Evolutionary conservation across 2,888 invertebrate genomes (phyloP).

Genomic region (Nomada goodeniana): DNA sequence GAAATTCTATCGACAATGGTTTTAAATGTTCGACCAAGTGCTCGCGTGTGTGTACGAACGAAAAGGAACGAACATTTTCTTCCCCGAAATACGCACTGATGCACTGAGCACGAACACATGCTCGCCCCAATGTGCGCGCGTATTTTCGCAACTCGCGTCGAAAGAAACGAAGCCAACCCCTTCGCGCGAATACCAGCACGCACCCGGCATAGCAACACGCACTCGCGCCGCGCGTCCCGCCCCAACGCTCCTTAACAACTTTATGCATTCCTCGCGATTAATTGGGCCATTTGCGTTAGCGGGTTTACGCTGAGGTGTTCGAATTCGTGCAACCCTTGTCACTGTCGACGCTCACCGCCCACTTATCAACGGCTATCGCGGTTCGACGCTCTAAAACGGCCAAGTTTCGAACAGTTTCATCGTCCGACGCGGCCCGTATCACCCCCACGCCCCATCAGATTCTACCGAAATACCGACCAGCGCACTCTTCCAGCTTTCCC

Average conservation of each 20-base stretch:
- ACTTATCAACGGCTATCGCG: neutral
- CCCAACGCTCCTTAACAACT: conserved; percentile 58
- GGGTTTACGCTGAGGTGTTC: conserved; percentile 26
- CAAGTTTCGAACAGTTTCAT: conserved; percentile 1
- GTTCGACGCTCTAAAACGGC: neutral
- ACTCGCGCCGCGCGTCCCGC: conserved; percentile 8
- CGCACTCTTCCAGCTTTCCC: too few species aligned
- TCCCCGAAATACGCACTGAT: too few species aligned
- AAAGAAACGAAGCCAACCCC: too few species aligned
- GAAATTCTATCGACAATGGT: too few species aligned
- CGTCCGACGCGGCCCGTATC: neutral
- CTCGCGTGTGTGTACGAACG: too few species aligned
- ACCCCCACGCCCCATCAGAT: neutral
- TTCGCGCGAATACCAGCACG: too few species aligned
- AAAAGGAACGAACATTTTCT: too few species aligned
- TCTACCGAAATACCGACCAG: too few species aligned
- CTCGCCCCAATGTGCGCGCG: too few species aligned
- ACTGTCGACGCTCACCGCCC: neutral
- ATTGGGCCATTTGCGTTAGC: conserved; percentile 41
- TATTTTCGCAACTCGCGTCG: too few species aligned
- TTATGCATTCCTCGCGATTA: conserved; percentile 50
- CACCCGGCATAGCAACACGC: neutral
- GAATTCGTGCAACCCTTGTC: conserved; percentile 21
- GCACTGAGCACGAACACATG: too few species aligned
- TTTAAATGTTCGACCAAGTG: too few species aligned